Conservation (phyloP, 1,140 invertebrate genomes). For the Psix sp. region DNA sequence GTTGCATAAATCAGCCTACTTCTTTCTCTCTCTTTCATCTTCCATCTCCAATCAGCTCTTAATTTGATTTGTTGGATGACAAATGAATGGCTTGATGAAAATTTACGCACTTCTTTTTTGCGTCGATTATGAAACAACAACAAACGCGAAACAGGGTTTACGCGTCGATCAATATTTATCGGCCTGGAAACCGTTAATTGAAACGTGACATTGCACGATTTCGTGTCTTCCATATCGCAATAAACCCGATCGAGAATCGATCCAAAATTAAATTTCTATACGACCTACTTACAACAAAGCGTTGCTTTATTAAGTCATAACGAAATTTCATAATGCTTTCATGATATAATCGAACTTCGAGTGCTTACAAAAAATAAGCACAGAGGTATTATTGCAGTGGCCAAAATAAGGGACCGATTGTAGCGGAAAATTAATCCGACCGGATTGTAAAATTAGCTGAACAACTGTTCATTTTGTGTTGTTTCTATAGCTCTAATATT, state of each 20-base stretch:
- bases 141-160: background rate
- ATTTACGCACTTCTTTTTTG: background rate
- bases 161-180: conserved; percentile 2
- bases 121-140: conserved; percentile 2
- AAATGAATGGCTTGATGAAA: no score
- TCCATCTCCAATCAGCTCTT: no score
- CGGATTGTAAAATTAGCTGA: conserved; percentile 23
- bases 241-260: no score
- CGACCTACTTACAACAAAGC: background rate
- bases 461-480: conserved; percentile 28
- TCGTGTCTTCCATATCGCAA: conserved; percentile 9
- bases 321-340: no score
- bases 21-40: no score
- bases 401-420: no score
- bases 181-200: background rate
- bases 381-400: no score
- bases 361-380: no score
- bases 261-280: background rate
- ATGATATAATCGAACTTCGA: no score
- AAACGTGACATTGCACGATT: conserved; percentile 4
- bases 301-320: no score
- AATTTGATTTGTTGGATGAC: background rate
- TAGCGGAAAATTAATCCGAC: background rate
- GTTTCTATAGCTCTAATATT: conserved; percentile 37
- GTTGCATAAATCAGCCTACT: no score